Evolutionary conservation across 2,797 vertebrate species (phyloP), one percentile per base, ranked within the genome.

Genomic region (Phataginus tetradactyla): DNA sequence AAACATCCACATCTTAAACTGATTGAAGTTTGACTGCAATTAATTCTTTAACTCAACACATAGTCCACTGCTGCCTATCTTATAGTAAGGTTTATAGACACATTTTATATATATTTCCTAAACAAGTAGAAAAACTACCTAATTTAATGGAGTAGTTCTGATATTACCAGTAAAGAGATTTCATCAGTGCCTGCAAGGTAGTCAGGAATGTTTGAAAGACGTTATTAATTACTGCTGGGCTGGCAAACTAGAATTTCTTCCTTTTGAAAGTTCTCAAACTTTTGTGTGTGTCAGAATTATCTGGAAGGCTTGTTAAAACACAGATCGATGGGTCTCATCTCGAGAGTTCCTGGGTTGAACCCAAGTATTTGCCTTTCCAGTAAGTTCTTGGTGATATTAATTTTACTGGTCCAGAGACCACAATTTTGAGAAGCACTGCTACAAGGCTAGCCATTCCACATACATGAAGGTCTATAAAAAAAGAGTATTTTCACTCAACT

Each of bases 1-100:
- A 97, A 95, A 66, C 71, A 92, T 0, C 0, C 12, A 89, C 55
- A 96, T 91, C 14, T 88, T 94, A 97, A 96, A 4, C 0, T 91
- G 49, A 92, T 0, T 23, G 55, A 87, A 93, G 87, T 90, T 25
- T 34, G 37, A 68, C 14, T 42, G 6, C 2, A 96, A 92, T 89
- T 87, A 2, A 69, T 64, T 77, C 85, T 21, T 20, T 29, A 37
- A 45, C 9, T 81, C 79, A 39, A 55, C 77, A 64, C 2, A n/a
- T 18, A 34, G 88, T 91, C 21, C 39, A 87, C 21, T 4, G 2
- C 61, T 27, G 39, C 4, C 10, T 39, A 27, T 27, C 11, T 92
- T 87, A 95, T 7, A 63, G 14, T 27, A 39, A 66, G 49, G 55
- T 95, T 90, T 86, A 90, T 55, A 88, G 68, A 63, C 12, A 27